These are phyloP conservation scores for Mycetomoellerius zeteki DNA, from an alignment of 1,140 invertebrate species.

Conservation along the genomic window DNA sequence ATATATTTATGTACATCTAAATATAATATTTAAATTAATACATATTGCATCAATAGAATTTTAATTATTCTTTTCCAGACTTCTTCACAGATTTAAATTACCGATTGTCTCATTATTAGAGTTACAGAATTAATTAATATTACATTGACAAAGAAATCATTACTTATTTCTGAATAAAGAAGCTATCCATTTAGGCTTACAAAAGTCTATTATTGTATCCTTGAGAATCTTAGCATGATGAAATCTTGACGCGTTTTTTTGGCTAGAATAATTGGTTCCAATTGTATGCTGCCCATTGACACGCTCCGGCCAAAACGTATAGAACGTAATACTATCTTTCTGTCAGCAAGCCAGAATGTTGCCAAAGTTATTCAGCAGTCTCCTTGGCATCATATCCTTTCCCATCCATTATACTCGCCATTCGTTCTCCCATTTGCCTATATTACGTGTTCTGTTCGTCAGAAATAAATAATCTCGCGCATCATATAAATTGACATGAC, in stretches of 20 bases:
- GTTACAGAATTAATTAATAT: background rate
- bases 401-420: background rate
- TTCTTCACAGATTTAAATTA: background rate
- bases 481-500: slow-evolving; percentile 35
- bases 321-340: slow-evolving; percentile 10
- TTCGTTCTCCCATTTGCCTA: background rate
- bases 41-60: background rate
- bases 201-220: background rate
- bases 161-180: background rate
- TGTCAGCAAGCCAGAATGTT: slow-evolving; percentile 51
- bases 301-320: background rate
- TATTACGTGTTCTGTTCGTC: background rate
- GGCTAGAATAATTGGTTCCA: background rate
- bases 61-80: background rate
- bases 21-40: slow-evolving; percentile 8
- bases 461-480: slow-evolving; percentile 20
- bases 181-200: background rate
- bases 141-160: background rate
- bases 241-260: background rate
- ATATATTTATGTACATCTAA: background rate
- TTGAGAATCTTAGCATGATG: background rate
- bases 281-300: slow-evolving; percentile 1
- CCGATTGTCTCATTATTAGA: background rate
- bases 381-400: background rate
- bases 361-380: background rate